Evolutionary conservation across 53 echinoderm and acorn worm genomes (phyloP).

Genomic region (Hippasteria phrygiana): DNA sequence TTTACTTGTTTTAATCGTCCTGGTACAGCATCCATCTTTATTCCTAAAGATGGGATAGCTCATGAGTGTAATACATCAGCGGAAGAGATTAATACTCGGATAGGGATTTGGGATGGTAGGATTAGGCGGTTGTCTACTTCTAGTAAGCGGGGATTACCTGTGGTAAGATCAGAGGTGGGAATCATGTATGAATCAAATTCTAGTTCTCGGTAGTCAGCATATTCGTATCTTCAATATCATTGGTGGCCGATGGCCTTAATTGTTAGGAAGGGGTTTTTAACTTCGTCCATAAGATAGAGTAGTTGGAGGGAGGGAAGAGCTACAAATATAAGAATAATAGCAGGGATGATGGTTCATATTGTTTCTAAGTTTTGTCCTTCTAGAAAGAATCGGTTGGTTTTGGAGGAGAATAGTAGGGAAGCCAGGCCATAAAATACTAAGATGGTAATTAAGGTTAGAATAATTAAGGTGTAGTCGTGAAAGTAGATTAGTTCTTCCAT

Average conservation of each 20-base stretch:
- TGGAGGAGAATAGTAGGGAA: slow-evolving; percentile 28
- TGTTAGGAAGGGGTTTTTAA: slow-evolving; percentile 70
- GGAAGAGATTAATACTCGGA: slow-evolving; percentile 71
- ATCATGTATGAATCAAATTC: slow-evolving; percentile 86
- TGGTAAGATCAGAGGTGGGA: slow-evolving; percentile 38
- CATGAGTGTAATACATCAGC: slow-evolving; percentile 80
- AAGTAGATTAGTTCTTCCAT: slow-evolving; percentile 75
- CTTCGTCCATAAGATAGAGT: slow-evolving; percentile 74
- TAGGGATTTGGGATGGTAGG: slow-evolving; percentile 61
- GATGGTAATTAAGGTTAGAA: slow-evolving; percentile 67
- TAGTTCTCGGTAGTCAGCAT: slow-evolving; percentile 67
- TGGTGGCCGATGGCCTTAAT: slow-evolving; percentile 85
- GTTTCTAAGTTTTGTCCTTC: slow-evolving; percentile 72
- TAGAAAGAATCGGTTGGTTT: slow-evolving; percentile 63
- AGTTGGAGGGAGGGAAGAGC: slow-evolving; percentile 80
- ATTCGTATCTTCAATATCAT: slow-evolving; percentile 88
- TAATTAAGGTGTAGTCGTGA: slow-evolving; percentile 75
- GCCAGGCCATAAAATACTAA: slow-evolving; percentile 68
- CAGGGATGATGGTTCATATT: slow-evolving; percentile 68
- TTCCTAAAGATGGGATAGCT: slow-evolving; percentile 71
- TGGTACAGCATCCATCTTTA: slow-evolving; percentile 89
- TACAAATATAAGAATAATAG: slow-evolving; percentile 67
- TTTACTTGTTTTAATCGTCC: slow-evolving; percentile 78
- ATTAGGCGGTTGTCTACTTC: slow-evolving; percentile 80
- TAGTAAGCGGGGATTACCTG: slow-evolving; percentile 67